These are phyloP conservation scores for Musca domestica DNA, from an alignment of 1,140 invertebrate species.

Conservation along the genomic window DNA sequence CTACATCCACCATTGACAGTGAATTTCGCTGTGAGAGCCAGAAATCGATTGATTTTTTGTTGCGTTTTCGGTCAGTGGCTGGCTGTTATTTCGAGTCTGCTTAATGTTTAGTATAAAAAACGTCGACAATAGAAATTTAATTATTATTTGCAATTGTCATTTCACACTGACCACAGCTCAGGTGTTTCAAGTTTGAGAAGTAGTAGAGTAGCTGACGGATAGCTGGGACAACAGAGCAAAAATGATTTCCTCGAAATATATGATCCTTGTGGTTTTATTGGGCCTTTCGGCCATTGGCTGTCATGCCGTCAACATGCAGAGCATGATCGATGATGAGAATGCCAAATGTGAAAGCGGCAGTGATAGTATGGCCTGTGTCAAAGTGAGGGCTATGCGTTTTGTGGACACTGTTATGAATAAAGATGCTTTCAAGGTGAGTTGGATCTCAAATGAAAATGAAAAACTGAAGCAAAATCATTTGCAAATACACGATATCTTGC, in stretches of 20 bases:
- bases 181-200: constrained; percentile 7
- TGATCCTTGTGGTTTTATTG: constrained; percentile 34
- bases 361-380: constrained; percentile 76
- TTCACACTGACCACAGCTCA: constrained; percentile 39
- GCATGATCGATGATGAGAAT: constrained; percentile 71
- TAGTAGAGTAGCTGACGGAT: not conserved
- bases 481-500: not conserved
- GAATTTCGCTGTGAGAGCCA: not conserved
- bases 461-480: not conserved
- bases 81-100: not conserved
- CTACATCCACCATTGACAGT: constrained; percentile 3
- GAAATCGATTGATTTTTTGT: constrained; percentile 20
- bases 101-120: constrained; percentile 50
- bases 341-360: constrained; percentile 68
- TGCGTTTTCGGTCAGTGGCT: not conserved
- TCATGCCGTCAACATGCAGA: constrained; percentile 64
- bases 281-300: constrained; percentile 54
- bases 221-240: not conserved
- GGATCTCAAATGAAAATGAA: constrained; percentile 3
- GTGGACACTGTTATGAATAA: constrained; percentile 75
- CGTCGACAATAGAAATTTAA: constrained; percentile 54
- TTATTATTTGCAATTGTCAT: constrained; percentile 53
- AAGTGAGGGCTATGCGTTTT: constrained; percentile 74
- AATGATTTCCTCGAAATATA: constrained; percentile 28
- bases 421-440: constrained; percentile 71